phyloP scores from a whole-genome alignment of 2,113 vertebrate species.

The Ameiurus melas region DNA sequence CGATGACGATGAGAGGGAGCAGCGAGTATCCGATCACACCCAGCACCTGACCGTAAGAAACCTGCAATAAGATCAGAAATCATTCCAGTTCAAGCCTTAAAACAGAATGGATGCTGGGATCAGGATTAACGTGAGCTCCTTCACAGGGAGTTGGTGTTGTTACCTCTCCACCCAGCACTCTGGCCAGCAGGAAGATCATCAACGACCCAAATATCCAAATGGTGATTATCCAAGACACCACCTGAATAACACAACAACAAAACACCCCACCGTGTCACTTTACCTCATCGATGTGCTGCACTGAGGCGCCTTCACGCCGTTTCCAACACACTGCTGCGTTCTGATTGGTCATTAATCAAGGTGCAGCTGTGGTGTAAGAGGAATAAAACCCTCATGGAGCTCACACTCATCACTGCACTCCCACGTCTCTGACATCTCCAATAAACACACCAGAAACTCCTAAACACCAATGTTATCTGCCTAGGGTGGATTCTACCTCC shows the following conservation, averaged over 20 bases:
- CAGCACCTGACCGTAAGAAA: slow-evolving; percentile 96
- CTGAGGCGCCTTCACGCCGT: not conserved
- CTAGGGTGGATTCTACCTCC: not conserved
- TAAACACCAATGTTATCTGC: not conserved
- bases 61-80: slow-evolving; percentile 67
- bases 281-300: not conserved
- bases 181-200: slow-evolving; percentile 94
- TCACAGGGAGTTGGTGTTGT: too few species aligned
- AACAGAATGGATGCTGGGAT: not conserved
- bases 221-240: slow-evolving; percentile 99
- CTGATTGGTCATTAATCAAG: not conserved
- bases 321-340: not conserved
- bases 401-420: too few species aligned
- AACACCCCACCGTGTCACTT: not conserved
- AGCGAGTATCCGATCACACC: slow-evolving; percentile 98
- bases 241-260: slow-evolving; percentile 67
- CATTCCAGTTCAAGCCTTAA: not conserved
- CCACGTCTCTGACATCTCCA: too few species aligned
- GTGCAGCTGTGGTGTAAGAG: not conserved
- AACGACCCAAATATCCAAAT: slow-evolving; percentile 99
- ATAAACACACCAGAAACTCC: not conserved
- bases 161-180: slow-evolving; percentile 98
- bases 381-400: not conserved
- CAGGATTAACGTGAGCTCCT: too few species aligned
- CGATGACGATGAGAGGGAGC: slow-evolving; percentile 96